phyloP scores from a whole-genome alignment of 2,888 invertebrate species.

The Tupiocoris notatus region DNA sequence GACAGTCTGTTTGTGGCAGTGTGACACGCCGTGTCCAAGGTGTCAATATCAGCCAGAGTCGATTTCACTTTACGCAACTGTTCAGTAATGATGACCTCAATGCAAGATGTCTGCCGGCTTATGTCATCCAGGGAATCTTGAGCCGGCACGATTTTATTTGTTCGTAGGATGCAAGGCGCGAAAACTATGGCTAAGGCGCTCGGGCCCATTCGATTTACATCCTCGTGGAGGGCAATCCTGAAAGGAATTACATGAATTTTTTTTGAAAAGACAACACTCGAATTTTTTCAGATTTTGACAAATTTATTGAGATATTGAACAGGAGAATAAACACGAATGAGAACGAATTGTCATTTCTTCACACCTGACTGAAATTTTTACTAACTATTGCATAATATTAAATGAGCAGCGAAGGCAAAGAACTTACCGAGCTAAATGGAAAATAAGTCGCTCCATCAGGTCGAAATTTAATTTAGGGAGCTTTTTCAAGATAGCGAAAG shows the following conservation, averaged over 20 bases:
- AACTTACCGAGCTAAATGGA: slow-evolving; percentile 73
- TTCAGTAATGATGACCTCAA: slow-evolving; percentile 86
- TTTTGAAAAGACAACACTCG: no score
- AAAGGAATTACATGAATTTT: no score
- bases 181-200: slow-evolving; percentile 90
- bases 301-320: no score
- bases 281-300: no score
- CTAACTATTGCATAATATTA: no score
- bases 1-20: slow-evolving; percentile 79
- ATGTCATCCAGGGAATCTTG: slow-evolving; percentile 91
- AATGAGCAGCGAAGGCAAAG: background rate
- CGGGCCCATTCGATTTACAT: slow-evolving; percentile 87
- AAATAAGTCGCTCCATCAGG: slow-evolving; percentile 86
- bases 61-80: slow-evolving; percentile 80
- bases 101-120: slow-evolving; percentile 81
- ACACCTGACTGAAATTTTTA: no score
- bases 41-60: slow-evolving; percentile 85
- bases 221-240: slow-evolving; percentile 80
- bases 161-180: slow-evolving; percentile 88
- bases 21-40: slow-evolving; percentile 80
- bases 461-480: slow-evolving; percentile 86
- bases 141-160: slow-evolving; percentile 82
- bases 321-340: no score
- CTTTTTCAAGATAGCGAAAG: slow-evolving; percentile 84
- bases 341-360: no score